These are phyloP conservation scores for Marmota flaviventris DNA, from an alignment of 2,113 vertebrate species.

Conservation along the genomic window DNA sequence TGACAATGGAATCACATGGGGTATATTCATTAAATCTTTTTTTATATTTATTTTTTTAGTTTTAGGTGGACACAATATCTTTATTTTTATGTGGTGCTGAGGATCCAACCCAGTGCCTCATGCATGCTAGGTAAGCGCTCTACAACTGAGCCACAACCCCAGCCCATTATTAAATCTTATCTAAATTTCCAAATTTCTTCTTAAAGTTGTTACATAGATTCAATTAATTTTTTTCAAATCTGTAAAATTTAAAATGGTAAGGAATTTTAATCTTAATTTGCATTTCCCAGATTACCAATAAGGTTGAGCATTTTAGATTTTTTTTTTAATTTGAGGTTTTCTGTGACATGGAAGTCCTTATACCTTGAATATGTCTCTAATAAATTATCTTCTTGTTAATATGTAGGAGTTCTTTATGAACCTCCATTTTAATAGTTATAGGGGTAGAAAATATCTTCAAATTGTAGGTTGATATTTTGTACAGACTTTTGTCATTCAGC, in stretches of 20 bases:
- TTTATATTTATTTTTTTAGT: too few relatives aligned
- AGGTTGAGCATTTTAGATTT: not conserved
- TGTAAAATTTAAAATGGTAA: constrained; percentile 19
- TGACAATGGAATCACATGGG: not conserved
- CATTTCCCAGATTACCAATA: not conserved
- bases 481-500: not conserved
- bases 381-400: constrained; percentile 27
- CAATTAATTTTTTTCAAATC: not conserved
- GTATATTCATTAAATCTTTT: not conserved
- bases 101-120: too few relatives aligned
- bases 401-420: not conserved
- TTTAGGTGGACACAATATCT: too few relatives aligned
- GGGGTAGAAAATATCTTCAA: constrained; percentile 3
- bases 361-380: not conserved
- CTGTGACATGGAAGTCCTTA: not conserved
- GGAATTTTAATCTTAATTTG: constrained; percentile 14
- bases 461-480: not conserved
- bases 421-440: not conserved
- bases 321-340: constrained; percentile 15
- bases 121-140: too few relatives aligned
- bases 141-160: too few relatives aligned
- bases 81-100: too few relatives aligned
- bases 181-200: not conserved
- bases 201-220: not conserved
- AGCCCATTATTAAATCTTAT: not conserved